These are phyloP conservation scores for Ophioninae sp. DNA, from an alignment of 2,888 invertebrate genomes.

Conservation along the genomic window DNA sequence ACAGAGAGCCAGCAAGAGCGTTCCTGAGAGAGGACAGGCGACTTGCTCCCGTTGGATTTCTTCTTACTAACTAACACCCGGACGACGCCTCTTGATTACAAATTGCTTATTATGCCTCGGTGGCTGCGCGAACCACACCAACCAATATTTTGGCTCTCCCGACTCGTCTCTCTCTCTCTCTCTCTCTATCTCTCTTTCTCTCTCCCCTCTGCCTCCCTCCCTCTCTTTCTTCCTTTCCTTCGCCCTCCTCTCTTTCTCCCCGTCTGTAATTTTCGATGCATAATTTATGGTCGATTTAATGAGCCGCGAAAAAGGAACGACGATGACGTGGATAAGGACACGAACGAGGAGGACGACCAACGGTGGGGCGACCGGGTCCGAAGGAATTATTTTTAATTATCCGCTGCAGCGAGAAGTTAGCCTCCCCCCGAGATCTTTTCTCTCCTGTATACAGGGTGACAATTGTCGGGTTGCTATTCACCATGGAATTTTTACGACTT, in stretches of 20 bases:
- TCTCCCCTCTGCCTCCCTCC: constrained; percentile 17
- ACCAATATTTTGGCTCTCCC: constrained; percentile 57
- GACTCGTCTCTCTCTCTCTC: constrained; percentile 29
- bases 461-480: too few species aligned
- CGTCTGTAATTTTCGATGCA: constrained; percentile 80
- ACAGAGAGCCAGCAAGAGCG: constrained; percentile 24
- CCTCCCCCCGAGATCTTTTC: constrained; percentile 45
- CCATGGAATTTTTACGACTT: too few species aligned
- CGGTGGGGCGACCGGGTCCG: constrained; percentile 61
- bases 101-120: constrained; percentile 79
- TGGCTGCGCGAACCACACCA: constrained; percentile 58
- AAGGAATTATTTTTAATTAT: constrained; percentile 81
- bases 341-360: constrained; percentile 46
- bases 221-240: constrained; percentile 1
- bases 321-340: constrained; percentile 65
- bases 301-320: constrained; percentile 80
- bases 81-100: constrained; percentile 80
- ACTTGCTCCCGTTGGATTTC: constrained; percentile 70
- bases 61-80: constrained; percentile 77
- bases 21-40: constrained; percentile 49
- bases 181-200: background rate
- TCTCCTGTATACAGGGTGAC: background rate
- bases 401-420: constrained; percentile 65
- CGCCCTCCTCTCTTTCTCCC: constrained; percentile 61
- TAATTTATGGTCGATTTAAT: constrained; percentile 81